Evolutionary conservation across 2,113 vertebrate genomes (phyloP).

Genomic region (Mixornis gularis): DNA sequence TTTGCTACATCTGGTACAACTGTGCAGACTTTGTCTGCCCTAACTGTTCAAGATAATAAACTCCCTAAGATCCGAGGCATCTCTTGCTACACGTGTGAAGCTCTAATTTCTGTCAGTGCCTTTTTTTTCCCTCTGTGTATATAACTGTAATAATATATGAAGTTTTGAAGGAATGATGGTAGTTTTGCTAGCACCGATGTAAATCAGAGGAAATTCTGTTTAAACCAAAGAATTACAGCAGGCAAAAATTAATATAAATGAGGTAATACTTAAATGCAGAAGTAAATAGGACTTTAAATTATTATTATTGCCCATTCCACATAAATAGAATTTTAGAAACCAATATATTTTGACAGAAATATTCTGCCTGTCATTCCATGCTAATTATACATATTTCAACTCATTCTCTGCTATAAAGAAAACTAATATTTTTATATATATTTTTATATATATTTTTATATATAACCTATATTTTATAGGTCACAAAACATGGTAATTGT

Average conservation of each 20-base stretch:
- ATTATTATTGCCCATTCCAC: constrained; percentile 35
- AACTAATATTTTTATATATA: constrained; percentile 31
- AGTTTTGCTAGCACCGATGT: constrained; percentile 10
- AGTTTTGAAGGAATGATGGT: background rate
- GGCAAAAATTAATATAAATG: constrained; percentile 19
- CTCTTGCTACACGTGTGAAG: background rate
- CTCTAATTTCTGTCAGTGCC: background rate
- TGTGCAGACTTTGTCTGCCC: background rate
- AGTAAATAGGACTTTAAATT: constrained; percentile 40
- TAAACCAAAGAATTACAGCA: background rate
- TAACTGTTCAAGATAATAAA: background rate
- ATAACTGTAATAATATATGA: background rate
- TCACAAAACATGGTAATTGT: background rate
- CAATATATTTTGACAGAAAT: constrained; percentile 38
- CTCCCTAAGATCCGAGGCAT: background rate
- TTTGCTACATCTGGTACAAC: background rate
- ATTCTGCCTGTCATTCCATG: background rate
- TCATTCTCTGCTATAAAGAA: background rate
- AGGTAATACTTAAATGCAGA: constrained; percentile 21
- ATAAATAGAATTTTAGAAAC: constrained; percentile 26
- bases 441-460: too few species aligned
- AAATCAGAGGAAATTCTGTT: constrained; percentile 31
- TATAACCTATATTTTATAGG: too few species aligned
- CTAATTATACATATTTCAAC: constrained; percentile 25
- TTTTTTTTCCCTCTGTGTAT: background rate